Evolutionary conservation across 2,797 vertebrate genomes (phyloP).

Genomic region (Pseudochirops cupreus): DNA sequence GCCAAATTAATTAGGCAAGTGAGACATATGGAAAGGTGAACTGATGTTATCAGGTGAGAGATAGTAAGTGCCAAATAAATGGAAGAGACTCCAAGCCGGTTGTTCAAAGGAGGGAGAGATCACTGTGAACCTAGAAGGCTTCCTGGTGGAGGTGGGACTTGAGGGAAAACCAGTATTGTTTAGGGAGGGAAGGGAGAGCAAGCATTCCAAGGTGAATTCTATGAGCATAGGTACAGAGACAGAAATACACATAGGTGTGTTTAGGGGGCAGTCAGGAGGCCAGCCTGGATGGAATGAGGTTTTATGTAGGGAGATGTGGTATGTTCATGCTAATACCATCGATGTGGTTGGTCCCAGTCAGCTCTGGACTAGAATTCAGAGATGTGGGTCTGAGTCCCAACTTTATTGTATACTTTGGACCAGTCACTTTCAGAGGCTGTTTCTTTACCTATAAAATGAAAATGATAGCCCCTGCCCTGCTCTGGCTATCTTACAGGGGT

Average conservation of each 20-base stretch:
- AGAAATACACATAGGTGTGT: background rate
- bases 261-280: background rate
- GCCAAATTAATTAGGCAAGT: background rate
- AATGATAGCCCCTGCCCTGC: background rate
- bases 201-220: background rate
- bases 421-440: background rate
- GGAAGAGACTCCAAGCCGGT: background rate
- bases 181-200: background rate
- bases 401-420: background rate
- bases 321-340: background rate
- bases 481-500: background rate
- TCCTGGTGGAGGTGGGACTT: background rate
- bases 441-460: background rate
- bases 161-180: background rate
- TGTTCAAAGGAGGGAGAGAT: background rate
- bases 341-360: background rate
- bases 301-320: background rate
- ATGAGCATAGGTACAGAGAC: background rate
- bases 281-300: background rate
- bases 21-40: background rate
- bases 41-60: background rate
- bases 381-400: background rate
- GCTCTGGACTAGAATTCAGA: background rate
- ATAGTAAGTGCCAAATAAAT: background rate
- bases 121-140: background rate